Evolutionary conservation across 2,113 vertebrate genomes (phyloP).

Genomic region (Larimichthys crocea): DNA sequence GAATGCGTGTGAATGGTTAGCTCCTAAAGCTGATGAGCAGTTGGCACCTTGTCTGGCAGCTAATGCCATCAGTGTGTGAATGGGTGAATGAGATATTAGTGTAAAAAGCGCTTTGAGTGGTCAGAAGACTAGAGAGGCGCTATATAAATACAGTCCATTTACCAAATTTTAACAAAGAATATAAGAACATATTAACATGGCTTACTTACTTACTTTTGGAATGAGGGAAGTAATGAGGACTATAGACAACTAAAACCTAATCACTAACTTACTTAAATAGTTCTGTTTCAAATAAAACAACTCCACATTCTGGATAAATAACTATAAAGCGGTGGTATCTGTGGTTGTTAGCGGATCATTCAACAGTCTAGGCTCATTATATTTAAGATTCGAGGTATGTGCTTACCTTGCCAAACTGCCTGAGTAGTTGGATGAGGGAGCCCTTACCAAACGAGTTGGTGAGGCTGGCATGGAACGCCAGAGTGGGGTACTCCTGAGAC

Average conservation of each 20-base stretch:
- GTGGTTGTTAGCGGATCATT: background rate
- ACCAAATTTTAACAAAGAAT: too few relatives aligned
- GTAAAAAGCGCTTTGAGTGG: too few relatives aligned
- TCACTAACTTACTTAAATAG: background rate
- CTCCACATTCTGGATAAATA: background rate
- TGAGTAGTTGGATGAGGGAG: constrained; percentile 95
- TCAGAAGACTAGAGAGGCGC: too few relatives aligned
- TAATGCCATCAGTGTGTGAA: too few relatives aligned
- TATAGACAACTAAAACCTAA: background rate
- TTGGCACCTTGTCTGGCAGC: too few relatives aligned
- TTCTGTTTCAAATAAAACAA: constrained; percentile 38
- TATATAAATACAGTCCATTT: too few relatives aligned
- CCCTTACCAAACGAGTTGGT: constrained; percentile 98
- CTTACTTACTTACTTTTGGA: background rate
- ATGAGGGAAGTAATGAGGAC: background rate
- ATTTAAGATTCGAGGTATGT: background rate
- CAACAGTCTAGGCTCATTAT: background rate
- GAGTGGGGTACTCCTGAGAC: constrained; percentile 94
- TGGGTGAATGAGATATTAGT: too few relatives aligned
- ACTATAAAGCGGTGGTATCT: background rate
- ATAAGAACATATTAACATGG: too few relatives aligned
- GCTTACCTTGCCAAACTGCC: constrained; percentile 98
- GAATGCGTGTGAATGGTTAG: too few relatives aligned
- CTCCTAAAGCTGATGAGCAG: too few relatives aligned
- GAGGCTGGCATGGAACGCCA: constrained; percentile 98